Percentiles rank a stretch among this genome's conserved stretches.
phyloP scores from a whole-genome alignment of 37 sponge, comb jelly and placozoan genomes.

The Cladorhizidae sp. region DNA sequence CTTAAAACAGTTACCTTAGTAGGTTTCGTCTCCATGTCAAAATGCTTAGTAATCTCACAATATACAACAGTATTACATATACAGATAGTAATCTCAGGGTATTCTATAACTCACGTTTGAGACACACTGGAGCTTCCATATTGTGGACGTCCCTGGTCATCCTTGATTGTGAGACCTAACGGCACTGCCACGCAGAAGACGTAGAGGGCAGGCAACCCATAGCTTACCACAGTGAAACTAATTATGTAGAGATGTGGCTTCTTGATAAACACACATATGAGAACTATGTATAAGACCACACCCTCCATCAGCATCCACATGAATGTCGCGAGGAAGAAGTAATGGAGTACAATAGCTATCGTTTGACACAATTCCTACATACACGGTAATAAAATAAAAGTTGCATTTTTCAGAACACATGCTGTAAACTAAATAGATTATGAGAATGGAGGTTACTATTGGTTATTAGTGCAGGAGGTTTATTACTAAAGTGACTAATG shows the following conservation, averaged over 20 bases:
- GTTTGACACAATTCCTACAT: constrained; percentile 24
- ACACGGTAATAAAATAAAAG: background rate
- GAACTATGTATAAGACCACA: constrained; percentile 58
- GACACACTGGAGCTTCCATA: constrained; percentile 5
- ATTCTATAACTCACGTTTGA: background rate
- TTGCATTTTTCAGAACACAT: background rate
- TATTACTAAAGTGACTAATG: no score
- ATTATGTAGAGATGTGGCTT: constrained; percentile 26
- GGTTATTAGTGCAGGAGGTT: no score
- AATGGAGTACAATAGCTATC: constrained; percentile 52
- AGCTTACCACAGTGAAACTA: constrained; percentile 50
- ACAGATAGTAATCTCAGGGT: no score
- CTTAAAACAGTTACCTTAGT: no score
- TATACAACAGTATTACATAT: no score
- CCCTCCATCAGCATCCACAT: constrained; percentile 91
- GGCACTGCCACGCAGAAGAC: constrained; percentile 37
- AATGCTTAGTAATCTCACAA: no score
- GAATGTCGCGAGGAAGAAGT: constrained; percentile 55
- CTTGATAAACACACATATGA: constrained; percentile 61
- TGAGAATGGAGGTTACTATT: background rate
- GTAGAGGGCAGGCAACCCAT: constrained; percentile 62
- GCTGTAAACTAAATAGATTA: background rate
- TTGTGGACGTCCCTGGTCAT: constrained; percentile 8
- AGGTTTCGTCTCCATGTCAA: no score
- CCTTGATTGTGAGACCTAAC: constrained; percentile 27